phyloP scores from a whole-genome alignment of 1,140 invertebrate genomes.

The Drosophila rufa region DNA sequence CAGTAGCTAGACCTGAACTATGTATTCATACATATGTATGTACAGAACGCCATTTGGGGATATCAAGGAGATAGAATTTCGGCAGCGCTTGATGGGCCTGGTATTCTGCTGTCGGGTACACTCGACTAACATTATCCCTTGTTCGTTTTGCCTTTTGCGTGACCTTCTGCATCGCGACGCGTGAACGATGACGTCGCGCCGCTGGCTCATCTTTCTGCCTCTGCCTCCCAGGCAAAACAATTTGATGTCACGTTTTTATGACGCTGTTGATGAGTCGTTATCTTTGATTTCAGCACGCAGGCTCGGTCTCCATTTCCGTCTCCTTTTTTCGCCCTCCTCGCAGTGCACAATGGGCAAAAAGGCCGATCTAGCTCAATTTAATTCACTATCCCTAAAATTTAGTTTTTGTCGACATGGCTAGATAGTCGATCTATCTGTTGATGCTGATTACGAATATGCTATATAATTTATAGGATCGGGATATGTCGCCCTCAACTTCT shows the following conservation, averaged over 20 bases:
- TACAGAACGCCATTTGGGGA: too few relatives aligned
- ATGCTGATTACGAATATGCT: too few relatives aligned
- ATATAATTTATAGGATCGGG: too few relatives aligned
- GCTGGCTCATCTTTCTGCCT: slow-evolving; percentile 18
- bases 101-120: background rate
- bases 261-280: slow-evolving; percentile 81
- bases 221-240: slow-evolving; percentile 62
- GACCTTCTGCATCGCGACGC: slow-evolving; percentile 64
- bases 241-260: slow-evolving; percentile 83
- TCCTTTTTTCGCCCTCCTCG: slow-evolving; percentile 15
- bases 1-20: too few relatives aligned
- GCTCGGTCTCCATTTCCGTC: slow-evolving; percentile 37
- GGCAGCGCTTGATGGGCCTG: too few relatives aligned
- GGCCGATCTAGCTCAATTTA: too few relatives aligned
- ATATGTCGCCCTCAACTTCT: too few relatives aligned
- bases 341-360: background rate
- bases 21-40: too few relatives aligned
- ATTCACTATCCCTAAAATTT: too few relatives aligned
- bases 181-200: slow-evolving; percentile 70
- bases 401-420: too few relatives aligned
- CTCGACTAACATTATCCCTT: background rate
- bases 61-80: too few relatives aligned
- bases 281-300: slow-evolving; percentile 76
- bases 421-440: too few relatives aligned
- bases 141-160: slow-evolving; percentile 65